Base-by-base conservation (phyloP, 2,888 invertebrate species). In the Drymonia ruficornis region DNA sequence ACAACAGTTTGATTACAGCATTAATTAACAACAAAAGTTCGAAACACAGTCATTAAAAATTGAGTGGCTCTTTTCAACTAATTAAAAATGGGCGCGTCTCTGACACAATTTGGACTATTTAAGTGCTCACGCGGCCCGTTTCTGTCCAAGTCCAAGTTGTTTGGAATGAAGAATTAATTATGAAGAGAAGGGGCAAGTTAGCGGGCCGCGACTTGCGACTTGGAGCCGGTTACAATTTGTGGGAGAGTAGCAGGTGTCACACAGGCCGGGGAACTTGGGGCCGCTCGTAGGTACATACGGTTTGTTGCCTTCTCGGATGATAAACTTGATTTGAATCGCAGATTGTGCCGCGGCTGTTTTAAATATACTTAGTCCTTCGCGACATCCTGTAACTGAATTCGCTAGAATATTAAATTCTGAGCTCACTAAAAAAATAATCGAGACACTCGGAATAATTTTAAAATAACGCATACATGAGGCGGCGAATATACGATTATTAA, bases 91-190 rank as follows among this genome's bases (percentile, higher is more conserved):
- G 83, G 85, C 84, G 86, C 85, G 83, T 86, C 87, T 86, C 84
- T 83, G 81, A 81, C 86, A 85, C 88, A 86, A 87, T 91, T 90
- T 87, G 81, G 87, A 87, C 89, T 86, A 87, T 91, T 89, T 87
- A 90, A 91, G 89, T 91, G 89, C 87, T 88, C 82, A 87, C 85
- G 85, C 84, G 86, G 83, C 81, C 81, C 83, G 84, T 72, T 80
- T 81, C 85, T 85, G 88, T 87, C 86, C 89, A 85, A 84, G 80
- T 81, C 23, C 75, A 83, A 91, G 84, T 91, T 89, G 85, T 86
- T 84, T 85, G 84, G 89, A 91, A 88, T 91, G 91, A 92, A 91
- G 91, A 92, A 92, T 92, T 91, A 92, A 91, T 92, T 91, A 92
- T 91, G 90, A 89, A 89, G 86, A 78, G 84, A 81, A 78, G 74